Evolutionary conservation across 2,888 invertebrate genomes (phyloP), one percentile per base, ranked within the genome.

Genomic region (Leptarthrus brevirostris): DNA sequence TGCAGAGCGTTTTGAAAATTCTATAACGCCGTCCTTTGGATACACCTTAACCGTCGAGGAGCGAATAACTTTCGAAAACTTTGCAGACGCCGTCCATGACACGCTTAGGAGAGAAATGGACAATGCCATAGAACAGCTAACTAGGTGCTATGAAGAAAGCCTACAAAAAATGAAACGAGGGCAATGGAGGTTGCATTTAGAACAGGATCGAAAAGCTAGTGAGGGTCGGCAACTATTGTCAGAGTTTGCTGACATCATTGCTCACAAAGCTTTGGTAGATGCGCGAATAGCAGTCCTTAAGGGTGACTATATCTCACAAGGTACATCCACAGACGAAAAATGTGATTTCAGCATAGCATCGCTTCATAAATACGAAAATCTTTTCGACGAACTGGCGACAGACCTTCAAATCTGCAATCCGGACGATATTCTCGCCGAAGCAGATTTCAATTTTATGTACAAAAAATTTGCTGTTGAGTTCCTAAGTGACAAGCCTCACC

Each of bases 261-360:
- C 92, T 30, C 92, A 92, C 79, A 92, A 92, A 82, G 91, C 92
- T 47, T 85, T 93, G 74, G 89, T 93, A 72, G 92, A 93, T 84
- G 92, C 93, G 72, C 88, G 92, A 79, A 90, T 93, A 79, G 88
- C 89, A 61, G 90, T 92, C 64, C 86, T 92, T 58, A 89, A 88
- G 78, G 89, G 89, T 74, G 88, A 88, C 69, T 86, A 87, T 79
- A 66, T 75, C 3, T 26, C 49, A 5, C 49, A 34, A 3, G 18
- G n/a, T 2, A 2, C 34, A 14, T 14, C 30, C 14, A 3, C 26
- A n/a, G 49, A 61, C 4, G 58, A 61, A 3, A 49, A 47, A 10
- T 6, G 14, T 6, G 56, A 64, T 16, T 79, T 81, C 8, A 81
- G 81, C 71, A 78, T 82, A 4, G 79, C 79, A 0, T 77, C 81